Evolutionary conservation across 2,888 invertebrate genomes (phyloP).

Genomic region (Nemurella pictetii): DNA sequence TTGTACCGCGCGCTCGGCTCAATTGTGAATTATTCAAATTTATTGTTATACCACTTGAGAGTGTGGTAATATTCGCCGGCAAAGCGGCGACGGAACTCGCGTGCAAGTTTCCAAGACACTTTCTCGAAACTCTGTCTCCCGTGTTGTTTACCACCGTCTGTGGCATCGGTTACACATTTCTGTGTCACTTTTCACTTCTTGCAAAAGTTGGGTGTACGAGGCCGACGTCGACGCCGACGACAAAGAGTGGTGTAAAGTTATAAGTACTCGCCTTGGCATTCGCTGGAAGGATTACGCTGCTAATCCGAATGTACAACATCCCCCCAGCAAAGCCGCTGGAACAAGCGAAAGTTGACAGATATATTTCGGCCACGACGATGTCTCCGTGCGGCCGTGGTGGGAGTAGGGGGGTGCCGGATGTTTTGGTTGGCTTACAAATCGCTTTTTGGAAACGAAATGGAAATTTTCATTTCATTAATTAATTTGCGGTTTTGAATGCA

Average conservation of each 20-base stretch:
- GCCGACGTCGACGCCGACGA: neutral
- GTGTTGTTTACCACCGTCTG: neutral
- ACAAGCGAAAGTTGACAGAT: neutral
- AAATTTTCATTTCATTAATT: too few species aligned
- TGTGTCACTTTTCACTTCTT: constrained; percentile 1
- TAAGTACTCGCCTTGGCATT: neutral
- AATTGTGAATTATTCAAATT: constrained; percentile 17
- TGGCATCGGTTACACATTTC: constrained; percentile 2
- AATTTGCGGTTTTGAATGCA: too few species aligned
- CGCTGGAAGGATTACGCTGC: neutral
- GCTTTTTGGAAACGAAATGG: too few species aligned
- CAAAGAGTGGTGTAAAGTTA: neutral
- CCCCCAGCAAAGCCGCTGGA: neutral
- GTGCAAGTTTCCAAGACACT: neutral
- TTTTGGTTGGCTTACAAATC: too few species aligned
- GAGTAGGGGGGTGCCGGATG: too few species aligned
- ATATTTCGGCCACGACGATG: neutral
- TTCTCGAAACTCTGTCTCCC: neutral
- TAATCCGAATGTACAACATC: neutral
- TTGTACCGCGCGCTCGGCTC: neutral
- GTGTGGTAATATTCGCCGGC: neutral
- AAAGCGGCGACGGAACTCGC: neutral
- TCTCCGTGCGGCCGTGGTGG: too few species aligned
- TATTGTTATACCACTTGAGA: neutral
- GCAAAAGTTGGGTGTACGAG: neutral